Percentiles rank a stretch among this genome's conserved stretches.
These are phyloP conservation scores for Dunckerocampus dactyliophorus DNA, from an alignment of 2,113 vertebrate species.

Conservation along the genomic window DNA sequence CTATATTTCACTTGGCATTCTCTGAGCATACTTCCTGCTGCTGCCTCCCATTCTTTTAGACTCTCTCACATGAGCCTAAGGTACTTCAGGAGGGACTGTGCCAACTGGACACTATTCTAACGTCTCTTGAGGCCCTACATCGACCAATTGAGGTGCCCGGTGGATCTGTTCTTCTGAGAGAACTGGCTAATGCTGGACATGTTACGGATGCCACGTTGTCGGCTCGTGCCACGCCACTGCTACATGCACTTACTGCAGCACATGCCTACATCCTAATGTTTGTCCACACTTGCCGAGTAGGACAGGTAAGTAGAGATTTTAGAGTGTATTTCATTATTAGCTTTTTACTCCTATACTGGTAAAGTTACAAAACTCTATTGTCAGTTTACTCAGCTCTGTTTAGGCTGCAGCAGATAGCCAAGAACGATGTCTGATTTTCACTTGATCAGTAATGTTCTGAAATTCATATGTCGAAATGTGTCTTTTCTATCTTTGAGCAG, in stretches of 20 bases:
- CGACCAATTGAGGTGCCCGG: conserved; percentile 92
- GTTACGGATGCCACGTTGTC: conserved; percentile 89
- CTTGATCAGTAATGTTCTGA: background rate
- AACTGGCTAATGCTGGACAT: conserved; percentile 86
- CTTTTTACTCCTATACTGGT: no score
- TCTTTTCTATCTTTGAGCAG: conserved; percentile 56
- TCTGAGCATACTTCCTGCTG: background rate
- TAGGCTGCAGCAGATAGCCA: no score
- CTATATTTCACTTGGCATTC: background rate
- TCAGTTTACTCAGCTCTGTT: no score
- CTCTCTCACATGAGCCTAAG: conserved; percentile 92
- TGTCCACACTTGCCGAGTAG: conserved; percentile 91
- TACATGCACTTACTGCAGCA: conserved; percentile 89
- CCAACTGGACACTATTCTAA: conserved; percentile 88
- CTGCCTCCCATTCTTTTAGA: conserved; percentile 66
- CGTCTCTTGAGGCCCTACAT: conserved; percentile 87
- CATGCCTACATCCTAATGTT: conserved; percentile 99
- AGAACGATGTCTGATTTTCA: background rate
- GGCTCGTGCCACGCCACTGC: conserved; percentile 86
- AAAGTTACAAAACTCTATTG: no score
- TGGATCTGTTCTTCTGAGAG: conserved; percentile 87
- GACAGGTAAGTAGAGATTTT: conserved; percentile 76
- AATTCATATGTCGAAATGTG: conserved; percentile 7
- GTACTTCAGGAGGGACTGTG: conserved; percentile 91
- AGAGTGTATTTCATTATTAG: background rate